Evolutionary conservation across 2,113 vertebrate genomes (phyloP), one percentile per base, ranked within the genome.

Genomic region (Chionomys nivalis): DNA sequence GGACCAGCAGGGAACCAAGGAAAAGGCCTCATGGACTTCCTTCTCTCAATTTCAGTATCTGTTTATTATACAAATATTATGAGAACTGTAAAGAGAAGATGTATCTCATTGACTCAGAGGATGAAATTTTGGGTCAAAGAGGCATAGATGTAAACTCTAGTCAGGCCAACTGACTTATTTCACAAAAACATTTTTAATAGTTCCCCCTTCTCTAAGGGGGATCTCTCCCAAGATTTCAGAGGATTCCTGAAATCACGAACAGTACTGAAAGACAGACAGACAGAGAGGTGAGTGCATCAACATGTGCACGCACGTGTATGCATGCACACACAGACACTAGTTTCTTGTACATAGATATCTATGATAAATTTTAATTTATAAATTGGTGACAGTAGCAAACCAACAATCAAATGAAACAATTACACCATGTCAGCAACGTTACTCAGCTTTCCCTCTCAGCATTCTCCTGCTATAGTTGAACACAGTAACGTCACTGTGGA

Each of bases 21-120:
- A 39, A 70, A 55, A 19, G 39, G 23, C 42, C 89, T 93, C 24
- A 11, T 52, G 61, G n/a, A 6, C 10, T 44, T 36, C 83, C 87
- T 91, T 85, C 21, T 58, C 72, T 44, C 47, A 4, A 79, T 90
- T 91, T 87, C 61, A 96, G 77, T 91, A 93, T 93, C 31, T 91
- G 19, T 61, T 91, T 87, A 92, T 65, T 96, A 87, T 3, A 88
- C 58, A 90, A 90, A 90, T 92, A 77, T 42, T 83, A 42, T 47
- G 28, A 91, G 44, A 87, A 83, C 10, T 94, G 19, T 63, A 72
- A 65, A 91, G 36, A 70, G 65, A 85, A 94, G 33, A 63, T 65
- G 11, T 2, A n/a, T 76, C 79, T 90, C 26, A 58, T 93, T 24
- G 4, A 4, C 7, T 78, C 19, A 55, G 24, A 93, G 65, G 65